Evolutionary conservation across 2,888 invertebrate genomes (phyloP).

Genomic region (Coelopa pilipes): DNA sequence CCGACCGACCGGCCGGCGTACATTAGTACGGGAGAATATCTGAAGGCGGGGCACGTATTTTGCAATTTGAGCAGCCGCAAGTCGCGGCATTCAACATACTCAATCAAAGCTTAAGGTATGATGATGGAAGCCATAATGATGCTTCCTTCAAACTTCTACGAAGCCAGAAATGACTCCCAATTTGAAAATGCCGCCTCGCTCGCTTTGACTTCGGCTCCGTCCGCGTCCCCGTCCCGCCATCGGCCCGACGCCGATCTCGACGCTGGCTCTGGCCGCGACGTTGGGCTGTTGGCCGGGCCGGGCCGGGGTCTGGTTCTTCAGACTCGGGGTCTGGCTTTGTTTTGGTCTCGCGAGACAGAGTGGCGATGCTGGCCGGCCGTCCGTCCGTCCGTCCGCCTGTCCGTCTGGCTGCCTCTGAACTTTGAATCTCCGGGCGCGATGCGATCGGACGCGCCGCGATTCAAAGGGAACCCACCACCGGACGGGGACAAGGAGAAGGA

Average conservation of each 20-base stretch:
- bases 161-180: conserved; percentile 63
- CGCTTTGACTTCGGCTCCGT: too few relatives aligned
- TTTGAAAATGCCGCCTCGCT: conserved; percentile 55
- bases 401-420: conserved; percentile 6
- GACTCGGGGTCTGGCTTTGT: too few relatives aligned
- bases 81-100: conserved; percentile 47
- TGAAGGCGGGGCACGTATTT: conserved; percentile 64
- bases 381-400: conserved; percentile 36
- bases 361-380: conserved; percentile 52
- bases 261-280: too few relatives aligned
- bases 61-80: conserved; percentile 63
- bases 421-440: conserved; percentile 12
- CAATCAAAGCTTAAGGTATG: conserved; percentile 50
- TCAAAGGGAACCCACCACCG: not conserved
- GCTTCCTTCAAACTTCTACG: conserved; percentile 52
- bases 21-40: conserved; percentile 40
- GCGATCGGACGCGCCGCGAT: conserved; percentile 1
- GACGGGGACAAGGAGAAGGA: too few relatives aligned
- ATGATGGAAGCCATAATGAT: conserved; percentile 65
- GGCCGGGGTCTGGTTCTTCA: too few relatives aligned
- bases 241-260: too few relatives aligned
- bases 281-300: too few relatives aligned
- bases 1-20: too few relatives aligned
- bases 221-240: too few relatives aligned
- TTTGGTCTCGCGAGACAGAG: conserved; percentile 60